phyloP scores from a whole-genome alignment of 1,140 invertebrate species.

The Drosophila parabipectinata region DNA sequence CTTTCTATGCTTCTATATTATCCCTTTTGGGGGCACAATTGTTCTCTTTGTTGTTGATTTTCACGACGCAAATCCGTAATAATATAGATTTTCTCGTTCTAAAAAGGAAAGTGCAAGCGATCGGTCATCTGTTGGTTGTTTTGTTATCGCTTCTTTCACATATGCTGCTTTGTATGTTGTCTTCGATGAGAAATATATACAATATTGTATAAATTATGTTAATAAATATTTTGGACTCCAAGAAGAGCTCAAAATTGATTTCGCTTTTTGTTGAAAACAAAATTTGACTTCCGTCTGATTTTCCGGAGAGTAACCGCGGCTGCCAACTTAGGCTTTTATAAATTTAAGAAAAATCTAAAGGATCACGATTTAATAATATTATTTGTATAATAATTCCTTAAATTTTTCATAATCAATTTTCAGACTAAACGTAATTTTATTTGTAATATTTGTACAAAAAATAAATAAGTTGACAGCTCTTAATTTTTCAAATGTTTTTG shows the following conservation, averaged over 20 bases:
- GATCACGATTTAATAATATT: too few relatives aligned
- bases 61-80: background rate
- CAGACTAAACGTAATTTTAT: too few relatives aligned
- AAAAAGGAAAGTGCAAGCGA: background rate
- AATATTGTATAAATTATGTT: background rate
- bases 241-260: background rate
- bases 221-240: background rate
- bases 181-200: background rate
- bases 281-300: background rate
- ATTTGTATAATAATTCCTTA: too few relatives aligned
- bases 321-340: background rate
- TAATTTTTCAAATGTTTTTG: too few relatives aligned
- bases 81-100: background rate
- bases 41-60: slow-evolving; percentile 2
- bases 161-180: background rate
- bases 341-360: too few relatives aligned
- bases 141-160: background rate
- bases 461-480: too few relatives aligned
- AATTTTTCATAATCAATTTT: too few relatives aligned
- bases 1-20: slow-evolving; percentile 16
- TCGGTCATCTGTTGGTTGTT: background rate
- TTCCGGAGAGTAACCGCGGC: background rate
- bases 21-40: background rate
- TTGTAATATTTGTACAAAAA: too few relatives aligned
- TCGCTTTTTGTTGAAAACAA: too few relatives aligned